Evolutionary conservation across 2,113 vertebrate genomes (phyloP), one percentile per base, ranked within the genome.

Genomic region (Columbina picui): DNA sequence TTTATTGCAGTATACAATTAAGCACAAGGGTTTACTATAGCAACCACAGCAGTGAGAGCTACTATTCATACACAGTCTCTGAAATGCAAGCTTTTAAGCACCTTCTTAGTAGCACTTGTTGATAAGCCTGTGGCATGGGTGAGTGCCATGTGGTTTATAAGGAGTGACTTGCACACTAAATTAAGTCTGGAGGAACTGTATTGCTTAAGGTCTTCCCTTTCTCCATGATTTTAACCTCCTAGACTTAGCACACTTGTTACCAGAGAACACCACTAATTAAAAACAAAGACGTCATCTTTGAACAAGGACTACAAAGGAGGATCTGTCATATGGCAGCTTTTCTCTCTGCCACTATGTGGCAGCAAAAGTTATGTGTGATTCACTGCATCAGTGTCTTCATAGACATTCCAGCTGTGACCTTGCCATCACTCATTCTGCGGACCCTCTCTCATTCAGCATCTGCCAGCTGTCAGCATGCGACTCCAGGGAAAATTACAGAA

Each of bases 1-100:
- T 98, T 98, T 97, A 96, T 86, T 97, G 84, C 87, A 89, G 89
- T 80, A 93, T 96, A 97, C 96, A 97, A 97, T 97, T 95, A 95
- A 97, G 94, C 97, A 95, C 84, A 96, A 97, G 94, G 25, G 61
- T 93, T 97, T 27, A 25, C 97, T 97, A 97, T 97, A 97, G 97
- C 96, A 97, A 96, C 97, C 73, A 25, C 47, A 50, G 84, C 91
- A 82, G 81, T 79, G 96, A 98, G 96, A 96, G 76, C 67, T 75
- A 56, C 88, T 94, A 95, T 96, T 96, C 96, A 94, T 56, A 77
- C 56, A 55, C 38, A 39, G 67, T 34, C 75, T 87, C 74, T 97
- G 94, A 95, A 79, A 96, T 53, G 77, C 69, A 32, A 81, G 91
- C 92, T 93, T 90, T 96, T 89, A 95, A 97, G 89, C 79, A 96